Conservation (phyloP, 2,797 vertebrate species). For the Aldrovandia affinis region DNA sequence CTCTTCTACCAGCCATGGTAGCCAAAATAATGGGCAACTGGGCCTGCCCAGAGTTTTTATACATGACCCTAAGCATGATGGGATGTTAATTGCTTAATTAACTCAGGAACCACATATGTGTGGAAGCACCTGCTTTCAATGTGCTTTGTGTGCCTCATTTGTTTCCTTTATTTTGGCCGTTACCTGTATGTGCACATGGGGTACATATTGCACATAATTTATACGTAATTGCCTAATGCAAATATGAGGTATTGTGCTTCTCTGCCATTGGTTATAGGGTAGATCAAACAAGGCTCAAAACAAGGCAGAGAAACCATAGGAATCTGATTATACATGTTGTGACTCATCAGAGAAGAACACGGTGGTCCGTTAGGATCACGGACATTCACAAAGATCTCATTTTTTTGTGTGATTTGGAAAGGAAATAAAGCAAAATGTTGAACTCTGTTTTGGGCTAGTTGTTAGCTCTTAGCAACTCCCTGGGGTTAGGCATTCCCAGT, state of each 20-base stretch:
- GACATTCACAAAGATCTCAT: not conserved
- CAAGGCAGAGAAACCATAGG: too few relatives aligned
- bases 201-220: too few relatives aligned
- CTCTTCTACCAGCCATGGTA: too few relatives aligned
- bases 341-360: not conserved
- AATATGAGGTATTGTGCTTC: not conserved
- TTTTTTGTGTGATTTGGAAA: not conserved
- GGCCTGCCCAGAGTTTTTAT: too few relatives aligned
- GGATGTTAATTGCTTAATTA: too few relatives aligned
- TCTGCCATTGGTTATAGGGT: not conserved
- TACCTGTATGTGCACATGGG: too few relatives aligned
- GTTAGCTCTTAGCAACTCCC: not conserved
- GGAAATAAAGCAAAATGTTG: not conserved
- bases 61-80: too few relatives aligned
- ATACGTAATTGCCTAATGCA: not conserved
- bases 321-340: not conserved
- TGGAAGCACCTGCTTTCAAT: too few relatives aligned
- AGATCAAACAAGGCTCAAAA: not conserved
- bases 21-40: too few relatives aligned
- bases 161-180: too few relatives aligned
- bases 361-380: not conserved
- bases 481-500: not conserved
- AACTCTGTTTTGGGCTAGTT: not conserved
- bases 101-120: too few relatives aligned
- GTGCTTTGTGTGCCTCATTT: too few relatives aligned